These are phyloP conservation scores for Euschistus heros DNA, from an alignment of 1,140 invertebrate genomes.

Conservation along the genomic window DNA sequence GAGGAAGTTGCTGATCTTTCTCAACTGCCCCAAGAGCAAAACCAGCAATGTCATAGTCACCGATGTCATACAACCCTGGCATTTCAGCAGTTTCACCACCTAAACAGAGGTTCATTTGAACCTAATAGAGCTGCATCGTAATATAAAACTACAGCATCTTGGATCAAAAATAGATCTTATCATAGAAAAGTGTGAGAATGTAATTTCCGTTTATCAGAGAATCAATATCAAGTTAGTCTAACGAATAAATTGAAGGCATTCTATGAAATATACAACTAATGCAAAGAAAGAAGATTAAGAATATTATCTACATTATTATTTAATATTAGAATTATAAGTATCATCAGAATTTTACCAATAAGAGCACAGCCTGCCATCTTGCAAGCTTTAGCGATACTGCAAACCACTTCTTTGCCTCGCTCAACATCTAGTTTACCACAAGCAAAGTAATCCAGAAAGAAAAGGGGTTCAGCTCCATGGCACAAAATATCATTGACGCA, in stretches of 20 bases:
- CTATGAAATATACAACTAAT: no score
- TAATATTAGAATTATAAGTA: neutral
- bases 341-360: conserved; percentile 49
- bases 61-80: conserved; percentile 78
- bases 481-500: conserved; percentile 94
- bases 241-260: no score
- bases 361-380: conserved; percentile 74
- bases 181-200: no score
- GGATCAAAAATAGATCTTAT: no score
- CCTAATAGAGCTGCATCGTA: no score
- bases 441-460: conserved; percentile 94
- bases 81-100: conserved; percentile 95
- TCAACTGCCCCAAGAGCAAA: conserved; percentile 91
- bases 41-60: conserved; percentile 88
- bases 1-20: conserved; percentile 59
- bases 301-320: no score
- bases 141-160: no score
- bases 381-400: conserved; percentile 81
- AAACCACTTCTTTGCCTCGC: conserved; percentile 63
- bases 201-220: no score
- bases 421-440: conserved; percentile 72
- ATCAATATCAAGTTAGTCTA: no score
- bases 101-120: no score
- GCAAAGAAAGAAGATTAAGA: no score
- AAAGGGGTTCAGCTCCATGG: conserved; percentile 87